Percentiles rank a stretch among this genome's conserved stretches.
Evolutionary conservation across 2,888 invertebrate genomes (phyloP).

Genomic region (Tubulanus polymorphus): DNA sequence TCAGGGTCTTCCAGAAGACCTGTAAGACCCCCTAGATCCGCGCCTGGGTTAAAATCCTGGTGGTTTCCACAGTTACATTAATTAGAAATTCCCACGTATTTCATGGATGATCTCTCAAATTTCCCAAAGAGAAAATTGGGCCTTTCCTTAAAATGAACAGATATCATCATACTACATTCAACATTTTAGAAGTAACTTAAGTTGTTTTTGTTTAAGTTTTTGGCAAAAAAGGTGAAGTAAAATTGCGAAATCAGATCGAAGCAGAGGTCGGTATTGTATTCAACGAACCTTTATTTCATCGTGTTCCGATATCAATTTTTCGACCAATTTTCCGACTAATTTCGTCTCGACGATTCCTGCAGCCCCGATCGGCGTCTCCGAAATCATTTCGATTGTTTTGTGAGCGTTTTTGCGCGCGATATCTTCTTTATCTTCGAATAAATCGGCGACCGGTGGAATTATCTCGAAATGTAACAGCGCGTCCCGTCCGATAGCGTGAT

Average conservation of each 20-base stretch:
- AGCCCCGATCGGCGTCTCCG: constrained; percentile 48
- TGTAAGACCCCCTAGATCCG: too few relatives aligned
- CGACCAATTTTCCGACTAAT: constrained; percentile 43
- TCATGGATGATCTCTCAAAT: too few relatives aligned
- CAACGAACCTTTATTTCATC: constrained; percentile 50
- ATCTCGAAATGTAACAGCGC: constrained; percentile 45
- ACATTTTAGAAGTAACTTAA: neutral
- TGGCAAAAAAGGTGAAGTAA: neutral
- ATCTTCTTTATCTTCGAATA: constrained; percentile 50
- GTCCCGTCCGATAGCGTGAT: constrained; percentile 51
- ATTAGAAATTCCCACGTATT: too few relatives aligned
- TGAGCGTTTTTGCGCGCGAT: constrained; percentile 51
- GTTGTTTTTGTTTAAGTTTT: neutral
- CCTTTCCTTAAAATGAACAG: neutral
- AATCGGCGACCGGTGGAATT: constrained; percentile 40
- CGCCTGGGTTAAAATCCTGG: too few relatives aligned
- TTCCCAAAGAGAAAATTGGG: too few relatives aligned
- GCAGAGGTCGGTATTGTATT: neutral
- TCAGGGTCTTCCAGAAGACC: too few relatives aligned
- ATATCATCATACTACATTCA: too few relatives aligned
- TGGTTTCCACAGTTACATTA: too few relatives aligned
- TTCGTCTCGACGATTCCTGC: constrained; percentile 48
- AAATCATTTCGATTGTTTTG: constrained; percentile 49
- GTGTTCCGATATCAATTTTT: constrained; percentile 44
- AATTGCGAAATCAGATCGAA: neutral